Conservation (phyloP, 2,797 vertebrate species). For the Hafferia zeledoni region DNA sequence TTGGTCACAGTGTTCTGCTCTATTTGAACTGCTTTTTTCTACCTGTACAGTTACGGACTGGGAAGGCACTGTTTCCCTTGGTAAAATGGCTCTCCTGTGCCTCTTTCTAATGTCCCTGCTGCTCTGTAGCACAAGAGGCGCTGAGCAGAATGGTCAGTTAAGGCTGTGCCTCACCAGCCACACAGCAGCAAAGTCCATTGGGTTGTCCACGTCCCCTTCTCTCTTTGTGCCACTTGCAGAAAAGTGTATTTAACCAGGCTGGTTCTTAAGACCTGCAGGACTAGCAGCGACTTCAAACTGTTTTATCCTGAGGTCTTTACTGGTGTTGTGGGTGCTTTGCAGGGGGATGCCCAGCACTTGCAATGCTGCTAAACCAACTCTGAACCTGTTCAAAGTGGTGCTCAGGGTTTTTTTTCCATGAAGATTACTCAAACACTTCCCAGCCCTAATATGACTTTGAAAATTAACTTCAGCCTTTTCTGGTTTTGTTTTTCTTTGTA, state of each 20-base stretch:
- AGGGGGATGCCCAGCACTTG: background rate
- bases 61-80: background rate
- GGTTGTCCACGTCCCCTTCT: rapidly evolving
- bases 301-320: background rate
- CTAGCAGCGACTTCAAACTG: background rate
- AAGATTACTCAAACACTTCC: background rate
- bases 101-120: background rate
- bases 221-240: background rate
- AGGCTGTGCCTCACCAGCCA: background rate
- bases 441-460: background rate
- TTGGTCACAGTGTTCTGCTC: background rate
- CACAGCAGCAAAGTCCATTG: background rate
- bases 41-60: background rate
- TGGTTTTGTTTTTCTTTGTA: background rate
- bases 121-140: background rate
- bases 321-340: background rate
- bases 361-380: rapidly evolving
- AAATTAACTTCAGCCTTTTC: background rate
- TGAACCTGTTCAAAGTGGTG: background rate
- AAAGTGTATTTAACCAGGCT: background rate
- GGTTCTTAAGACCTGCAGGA: background rate
- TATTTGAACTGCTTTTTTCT: background rate
- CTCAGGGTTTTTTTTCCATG: rapidly evolving
- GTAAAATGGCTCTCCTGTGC: background rate
- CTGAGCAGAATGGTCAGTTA: rapidly evolving